These are phyloP conservation scores for Lingula anatina DNA, from an alignment of 2,888 invertebrate species.

Conservation along the genomic window DNA sequence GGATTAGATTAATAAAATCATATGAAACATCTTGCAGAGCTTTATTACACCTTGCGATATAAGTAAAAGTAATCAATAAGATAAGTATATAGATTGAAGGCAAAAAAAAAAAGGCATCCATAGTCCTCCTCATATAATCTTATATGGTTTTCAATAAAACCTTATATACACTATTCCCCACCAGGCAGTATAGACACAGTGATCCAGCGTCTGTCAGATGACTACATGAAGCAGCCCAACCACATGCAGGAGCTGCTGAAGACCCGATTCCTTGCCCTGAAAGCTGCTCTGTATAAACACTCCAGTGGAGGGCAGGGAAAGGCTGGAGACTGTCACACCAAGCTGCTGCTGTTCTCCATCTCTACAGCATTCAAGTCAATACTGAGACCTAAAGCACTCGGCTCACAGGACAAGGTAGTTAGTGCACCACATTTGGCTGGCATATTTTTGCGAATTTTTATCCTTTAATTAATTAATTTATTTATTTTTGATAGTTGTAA, in stretches of 20 bases:
- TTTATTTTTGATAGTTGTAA: too few relatives aligned
- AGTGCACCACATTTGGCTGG: too few relatives aligned
- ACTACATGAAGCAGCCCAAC: slow-evolving; percentile 76
- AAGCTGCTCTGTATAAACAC: slow-evolving; percentile 75
- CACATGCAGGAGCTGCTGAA: slow-evolving; percentile 80
- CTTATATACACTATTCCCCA: slow-evolving; percentile 8
- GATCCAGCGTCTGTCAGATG: slow-evolving; percentile 79
- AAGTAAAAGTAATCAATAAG: too few relatives aligned
- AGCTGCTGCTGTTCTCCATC: slow-evolving; percentile 72
- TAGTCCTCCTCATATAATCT: background rate
- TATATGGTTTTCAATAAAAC: background rate
- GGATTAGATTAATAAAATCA: too few relatives aligned
- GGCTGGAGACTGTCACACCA: slow-evolving; percentile 75
- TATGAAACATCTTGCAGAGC: too few relatives aligned
- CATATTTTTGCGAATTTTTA: too few relatives aligned
- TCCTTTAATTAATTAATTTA: too few relatives aligned
- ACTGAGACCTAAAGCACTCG: slow-evolving; percentile 74
- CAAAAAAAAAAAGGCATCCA: background rate
- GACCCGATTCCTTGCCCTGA: slow-evolving; percentile 75
- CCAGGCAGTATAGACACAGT: slow-evolving; percentile 70
- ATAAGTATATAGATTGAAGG: background rate
- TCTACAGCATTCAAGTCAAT: slow-evolving; percentile 77
- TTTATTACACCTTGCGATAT: too few relatives aligned
- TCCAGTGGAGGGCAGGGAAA: slow-evolving; percentile 60
- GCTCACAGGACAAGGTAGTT: slow-evolving; percentile 68